Evolutionary conservation across 2,797 vertebrate genomes (phyloP), one percentile per base, ranked within the genome.

Genomic region (Peromyscus melanophrys): DNA sequence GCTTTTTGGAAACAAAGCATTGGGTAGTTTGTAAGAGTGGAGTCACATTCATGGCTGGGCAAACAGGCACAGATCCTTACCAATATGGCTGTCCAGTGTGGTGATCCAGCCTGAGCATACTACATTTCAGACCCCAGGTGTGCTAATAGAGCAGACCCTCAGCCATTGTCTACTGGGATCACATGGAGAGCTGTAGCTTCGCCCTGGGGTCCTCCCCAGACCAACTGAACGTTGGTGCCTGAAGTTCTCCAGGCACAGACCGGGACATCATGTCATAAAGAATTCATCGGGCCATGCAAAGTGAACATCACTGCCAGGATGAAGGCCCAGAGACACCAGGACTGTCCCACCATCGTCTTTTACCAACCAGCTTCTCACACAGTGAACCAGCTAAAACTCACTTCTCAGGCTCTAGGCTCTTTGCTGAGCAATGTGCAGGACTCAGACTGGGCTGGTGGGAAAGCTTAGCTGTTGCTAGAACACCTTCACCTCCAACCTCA

Each of bases 391-490:
- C 10, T n/a, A 61, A 31, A 49, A 80, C 27, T 29, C 11, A 17
- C 2, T 11, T n/a, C 3, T n/a, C 37, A 59, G 69, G 46, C 34
- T 4, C 43, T 34, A 34, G 73, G 13, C 83, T 87, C 25, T 34
- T 25, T 14, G 49, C 67, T 31, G 55, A 63, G 46, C 0, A 0
- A 2, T 9, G 23, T 6, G 19, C 10, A 52, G 25, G n/a, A 43
- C 69, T n/a, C 31, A 0, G 43, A 61, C 31, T 46, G 34, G 89
- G 88, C 63, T 23, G 17, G 4, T 16, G 11, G 63, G 40, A 14
- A 63, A 29, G 9, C 0, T 6, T 6, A 4, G 31, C 92, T 37
- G 11, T 55, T 19, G 10, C 52, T 31, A 9, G 12, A 2, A 0
- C 16, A 65, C 75, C 67, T 82, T 75, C n/a, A 0, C 76, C 6